phyloP scores from a whole-genome alignment of 2,113 vertebrate species.

The Alaudala cheleensis region DNA sequence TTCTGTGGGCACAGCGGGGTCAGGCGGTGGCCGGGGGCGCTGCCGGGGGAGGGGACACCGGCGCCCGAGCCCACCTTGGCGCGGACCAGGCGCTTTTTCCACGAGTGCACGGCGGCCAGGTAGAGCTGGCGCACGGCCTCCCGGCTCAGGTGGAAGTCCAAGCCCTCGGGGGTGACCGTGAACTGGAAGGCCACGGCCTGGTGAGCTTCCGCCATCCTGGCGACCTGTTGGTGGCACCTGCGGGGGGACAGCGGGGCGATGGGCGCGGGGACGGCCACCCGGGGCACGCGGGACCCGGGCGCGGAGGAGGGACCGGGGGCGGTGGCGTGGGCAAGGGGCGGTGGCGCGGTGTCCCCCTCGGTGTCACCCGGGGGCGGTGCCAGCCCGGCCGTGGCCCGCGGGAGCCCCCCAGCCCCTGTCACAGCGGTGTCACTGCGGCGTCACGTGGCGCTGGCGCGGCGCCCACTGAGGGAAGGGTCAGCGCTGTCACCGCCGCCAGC shows the following conservation, averaged over 20 bases:
- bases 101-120: conserved; percentile 83
- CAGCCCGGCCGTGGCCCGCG: not conserved
- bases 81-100: conserved; percentile 87
- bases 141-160: conserved; percentile 87
- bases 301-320: accelerated
- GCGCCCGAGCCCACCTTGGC: conserved; percentile 79
- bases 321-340: accelerated
- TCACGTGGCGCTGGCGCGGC: not conserved
- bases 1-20: conserved; percentile 77
- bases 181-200: conserved; percentile 98
- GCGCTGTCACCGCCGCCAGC: not conserved
- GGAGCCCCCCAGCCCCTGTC: not conserved
- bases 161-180: conserved; percentile 90
- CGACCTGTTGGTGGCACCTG: not conserved
- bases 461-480: conserved; percentile 49
- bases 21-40: accelerated
- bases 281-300: accelerated
- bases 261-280: not conserved
- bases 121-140: conserved; percentile 91
- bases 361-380: not conserved
- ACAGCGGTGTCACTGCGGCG: not conserved
- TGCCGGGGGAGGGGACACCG: accelerated
- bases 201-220: conserved; percentile 92
- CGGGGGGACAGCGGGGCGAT: accelerated
- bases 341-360: accelerated